Evolutionary conservation across 2,888 invertebrate genomes (phyloP).

Genomic region (Abrostola triplasia): DNA sequence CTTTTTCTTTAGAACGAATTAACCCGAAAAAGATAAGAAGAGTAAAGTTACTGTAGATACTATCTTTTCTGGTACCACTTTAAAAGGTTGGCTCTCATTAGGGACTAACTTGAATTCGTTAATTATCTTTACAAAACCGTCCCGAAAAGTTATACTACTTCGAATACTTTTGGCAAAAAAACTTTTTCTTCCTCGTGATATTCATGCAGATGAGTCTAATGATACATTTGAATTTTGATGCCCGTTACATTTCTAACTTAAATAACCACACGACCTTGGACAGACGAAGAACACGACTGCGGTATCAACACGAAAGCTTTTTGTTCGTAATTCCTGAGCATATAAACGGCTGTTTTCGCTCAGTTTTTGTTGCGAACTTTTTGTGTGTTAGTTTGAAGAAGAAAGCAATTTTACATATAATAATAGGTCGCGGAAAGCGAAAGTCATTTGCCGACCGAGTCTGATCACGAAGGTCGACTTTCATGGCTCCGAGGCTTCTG

Average conservation of each 20-base stretch:
- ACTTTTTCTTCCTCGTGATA: too few relatives aligned
- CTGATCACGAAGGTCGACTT: constrained; percentile 62
- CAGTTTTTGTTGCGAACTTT: constrained; percentile 53
- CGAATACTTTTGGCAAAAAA: too few relatives aligned
- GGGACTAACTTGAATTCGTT: too few relatives aligned
- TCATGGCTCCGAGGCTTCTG: constrained; percentile 47
- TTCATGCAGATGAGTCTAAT: too few relatives aligned
- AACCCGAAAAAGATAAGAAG: too few relatives aligned
- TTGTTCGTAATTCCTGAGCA: constrained; percentile 44
- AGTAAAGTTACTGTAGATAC: too few relatives aligned
- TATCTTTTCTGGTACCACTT: too few relatives aligned
- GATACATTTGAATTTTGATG: neutral
- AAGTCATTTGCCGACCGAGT: constrained; percentile 63
- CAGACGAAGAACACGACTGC: constrained; percentile 23
- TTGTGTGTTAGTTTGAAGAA: constrained; percentile 46
- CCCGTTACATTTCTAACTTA: neutral
- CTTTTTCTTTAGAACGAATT: too few relatives aligned
- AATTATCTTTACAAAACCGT: too few relatives aligned
- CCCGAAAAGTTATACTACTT: too few relatives aligned
- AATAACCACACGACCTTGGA: neutral
- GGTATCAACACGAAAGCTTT: constrained; percentile 33
- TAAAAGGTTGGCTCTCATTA: too few relatives aligned
- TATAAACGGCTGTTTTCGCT: constrained; percentile 48
- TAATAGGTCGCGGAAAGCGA: constrained; percentile 66
- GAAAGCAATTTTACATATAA: constrained; percentile 57